Percentiles rank a stretch among this genome's conserved stretches.
These are phyloP conservation scores for Drosophila trapezifrons DNA, from an alignment of 1,140 invertebrate species.

Conservation along the genomic window DNA sequence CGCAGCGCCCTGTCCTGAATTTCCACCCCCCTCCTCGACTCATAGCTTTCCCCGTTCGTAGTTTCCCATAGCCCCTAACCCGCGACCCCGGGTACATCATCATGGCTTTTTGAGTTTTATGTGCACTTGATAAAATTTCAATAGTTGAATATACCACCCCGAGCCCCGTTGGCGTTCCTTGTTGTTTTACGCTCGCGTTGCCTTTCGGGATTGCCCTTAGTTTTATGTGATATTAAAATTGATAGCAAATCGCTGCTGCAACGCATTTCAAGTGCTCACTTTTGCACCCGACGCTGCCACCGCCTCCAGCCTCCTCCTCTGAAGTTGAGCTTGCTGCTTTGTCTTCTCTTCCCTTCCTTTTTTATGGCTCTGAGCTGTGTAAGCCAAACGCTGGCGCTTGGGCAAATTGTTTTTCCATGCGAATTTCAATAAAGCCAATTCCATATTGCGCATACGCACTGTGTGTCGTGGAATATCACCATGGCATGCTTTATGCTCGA, in stretches of 20 bases:
- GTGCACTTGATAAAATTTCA: constrained; percentile 82
- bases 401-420: constrained; percentile 76
- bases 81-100: constrained; percentile 55
- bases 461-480: constrained; percentile 35
- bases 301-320: background rate
- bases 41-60: background rate
- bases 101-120: constrained; percentile 82
- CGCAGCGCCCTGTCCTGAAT: constrained; percentile 16
- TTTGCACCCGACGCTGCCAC: constrained; percentile 17
- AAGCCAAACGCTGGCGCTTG: constrained; percentile 53
- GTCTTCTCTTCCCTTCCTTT: constrained; percentile 20
- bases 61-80: constrained; percentile 1
- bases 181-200: constrained; percentile 71
- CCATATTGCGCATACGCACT: constrained; percentile 72
- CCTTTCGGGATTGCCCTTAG: constrained; percentile 70
- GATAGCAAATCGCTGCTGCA: constrained; percentile 79
- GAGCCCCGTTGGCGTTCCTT: constrained; percentile 12
- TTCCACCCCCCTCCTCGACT: background rate
- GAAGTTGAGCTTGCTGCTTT: constrained; percentile 14
- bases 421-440: constrained; percentile 79
- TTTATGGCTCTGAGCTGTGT: constrained; percentile 57
- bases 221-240: constrained; percentile 83
- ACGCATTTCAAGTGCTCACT: constrained; percentile 67
- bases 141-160: constrained; percentile 54
- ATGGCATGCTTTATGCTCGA: constrained; percentile 36